A percentile compares a stretch with the other conserved stretches of the same genome.
These are phyloP conservation scores for Fabriciana adippe DNA, from an alignment of 2,888 invertebrate species.

Conservation along the genomic window DNA sequence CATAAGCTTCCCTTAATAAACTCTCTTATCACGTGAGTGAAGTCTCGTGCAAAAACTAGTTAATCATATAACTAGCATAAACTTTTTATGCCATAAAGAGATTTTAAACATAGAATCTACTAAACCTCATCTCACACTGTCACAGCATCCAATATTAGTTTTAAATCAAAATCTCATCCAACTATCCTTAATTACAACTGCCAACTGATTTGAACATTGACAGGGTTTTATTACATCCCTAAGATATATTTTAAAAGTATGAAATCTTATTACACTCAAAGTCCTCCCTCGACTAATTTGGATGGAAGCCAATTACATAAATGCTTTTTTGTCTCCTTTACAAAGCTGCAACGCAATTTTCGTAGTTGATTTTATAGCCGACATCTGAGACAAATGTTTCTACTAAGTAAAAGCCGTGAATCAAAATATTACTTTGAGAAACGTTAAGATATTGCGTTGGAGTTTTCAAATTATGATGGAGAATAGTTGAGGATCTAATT, in stretches of 20 bases:
- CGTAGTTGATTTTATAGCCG: slow-evolving; percentile 43
- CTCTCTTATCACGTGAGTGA: too few relatives aligned
- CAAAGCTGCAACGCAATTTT: slow-evolving; percentile 63
- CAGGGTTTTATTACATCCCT: slow-evolving; percentile 53
- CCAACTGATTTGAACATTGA: neutral
- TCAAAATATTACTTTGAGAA: slow-evolving; percentile 14
- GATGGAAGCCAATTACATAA: slow-evolving; percentile 40
- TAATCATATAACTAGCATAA: too few relatives aligned
- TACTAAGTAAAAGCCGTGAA: slow-evolving; percentile 12
- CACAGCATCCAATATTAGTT: neutral
- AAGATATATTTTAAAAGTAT: slow-evolving; percentile 73
- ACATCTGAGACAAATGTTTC: slow-evolving; percentile 15
- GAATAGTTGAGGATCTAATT: neutral
- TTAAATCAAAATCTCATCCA: neutral
- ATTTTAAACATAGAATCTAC: too few relatives aligned
- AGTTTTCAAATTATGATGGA: slow-evolving; percentile 3
- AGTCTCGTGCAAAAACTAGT: too few relatives aligned
- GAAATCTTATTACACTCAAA: slow-evolving; percentile 73
- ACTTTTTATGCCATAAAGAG: too few relatives aligned
- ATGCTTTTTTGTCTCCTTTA: slow-evolving; percentile 52
- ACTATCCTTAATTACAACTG: neutral
- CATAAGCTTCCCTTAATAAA: too few relatives aligned
- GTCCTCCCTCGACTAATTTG: slow-evolving; percentile 53
- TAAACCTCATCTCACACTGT: too few relatives aligned
- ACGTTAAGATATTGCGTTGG: slow-evolving; percentile 7